Base-by-base conservation (phyloP, 2,888 invertebrate species). In the Azorinus chamasolen region DNA sequence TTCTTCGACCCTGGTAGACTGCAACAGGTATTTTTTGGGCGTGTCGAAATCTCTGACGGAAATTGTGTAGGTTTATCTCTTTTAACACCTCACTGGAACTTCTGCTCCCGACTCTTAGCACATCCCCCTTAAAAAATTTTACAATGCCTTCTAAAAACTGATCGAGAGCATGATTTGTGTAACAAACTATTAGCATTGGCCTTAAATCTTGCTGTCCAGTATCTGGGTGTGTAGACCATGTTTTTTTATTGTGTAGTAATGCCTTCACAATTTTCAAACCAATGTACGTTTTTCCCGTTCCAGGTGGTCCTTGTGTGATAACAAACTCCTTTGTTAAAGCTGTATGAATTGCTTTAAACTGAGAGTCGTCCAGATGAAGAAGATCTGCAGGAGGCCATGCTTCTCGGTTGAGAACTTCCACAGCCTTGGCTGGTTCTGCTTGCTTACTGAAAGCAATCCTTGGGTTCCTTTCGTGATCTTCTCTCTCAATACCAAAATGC, bases 211-310 rank as follows among this genome's bases (percentile, higher is more conserved):
- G 50, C 20, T 80, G 48, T 24, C 65, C 55, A 48, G 70, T 63
- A n/a, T 59, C 72, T 3, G 77, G 65, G 53, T 79, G 55, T 10
- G 48, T 72, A 32, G 89, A 90, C 94, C 94, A 94, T 1, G 79
- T 37, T 0, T 79, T 32, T 16, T 83, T 80, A 90, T 96, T 97
- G 70, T 94, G 92, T 1, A 97, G 91, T 32, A 97, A 89, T 0
- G 95, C 83, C 55, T 90, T 84, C 0, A 96, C 95, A 20, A 97
- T 95, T 94, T 96, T 95, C 37, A 96, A 93, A 0, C 97, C 97
- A 80, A 97, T 92, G 91, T 95, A 96, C 0, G 97, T 97, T 94
- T 97, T 97, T 0, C 97, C 97, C 0, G 97, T 97, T 3, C 97
- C 97, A 0, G 97, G 97, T 0, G 97, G 97, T 0, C 97, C 92